Evolutionary conservation across 1,140 invertebrate genomes (phyloP).

Genomic region (Drosophila aff.): DNA sequence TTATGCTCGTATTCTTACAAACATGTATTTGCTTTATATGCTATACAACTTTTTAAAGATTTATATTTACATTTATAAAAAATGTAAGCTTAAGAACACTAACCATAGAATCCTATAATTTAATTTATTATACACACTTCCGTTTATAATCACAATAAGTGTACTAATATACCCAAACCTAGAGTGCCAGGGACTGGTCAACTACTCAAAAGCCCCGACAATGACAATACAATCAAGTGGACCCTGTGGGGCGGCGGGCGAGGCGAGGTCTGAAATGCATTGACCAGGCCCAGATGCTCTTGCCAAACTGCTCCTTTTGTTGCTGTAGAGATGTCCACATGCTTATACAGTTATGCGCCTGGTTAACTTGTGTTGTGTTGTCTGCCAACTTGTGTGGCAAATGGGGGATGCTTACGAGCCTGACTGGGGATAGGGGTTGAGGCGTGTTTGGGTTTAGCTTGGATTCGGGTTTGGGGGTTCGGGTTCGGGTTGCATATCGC

Average conservation of each 20-base stretch:
- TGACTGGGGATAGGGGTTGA: neutral
- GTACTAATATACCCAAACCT: conserved; percentile 8
- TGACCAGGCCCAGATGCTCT: conserved; percentile 52
- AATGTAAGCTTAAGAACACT: too few species aligned
- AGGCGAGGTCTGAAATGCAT: conserved; percentile 13
- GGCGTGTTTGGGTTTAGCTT: neutral
- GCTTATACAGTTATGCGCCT: conserved; percentile 75
- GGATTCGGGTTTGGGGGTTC: neutral
- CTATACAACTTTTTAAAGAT: too few species aligned
- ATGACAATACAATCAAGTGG: conserved; percentile 73
- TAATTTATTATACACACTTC: neutral
- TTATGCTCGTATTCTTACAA: too few species aligned
- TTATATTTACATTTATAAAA: too few species aligned
- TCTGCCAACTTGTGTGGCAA: conserved; percentile 39
- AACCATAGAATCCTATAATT: neutral
- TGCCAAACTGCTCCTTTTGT: conserved; percentile 28
- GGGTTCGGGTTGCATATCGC: conserved; percentile 21
- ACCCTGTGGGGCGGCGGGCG: neutral
- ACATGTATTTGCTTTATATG: too few species aligned
- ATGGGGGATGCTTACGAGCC: conserved; percentile 14
- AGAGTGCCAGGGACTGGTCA: conserved; percentile 2
- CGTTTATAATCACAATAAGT: neutral
- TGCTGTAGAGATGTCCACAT: conserved; percentile 51
- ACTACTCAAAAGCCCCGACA: conserved; percentile 38
- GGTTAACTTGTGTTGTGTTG: conserved; percentile 65